Evolutionary conservation across 2,888 invertebrate genomes (phyloP), one percentile per base, ranked within the genome.

Genomic region (Minunthozetes semirufus): DNA sequence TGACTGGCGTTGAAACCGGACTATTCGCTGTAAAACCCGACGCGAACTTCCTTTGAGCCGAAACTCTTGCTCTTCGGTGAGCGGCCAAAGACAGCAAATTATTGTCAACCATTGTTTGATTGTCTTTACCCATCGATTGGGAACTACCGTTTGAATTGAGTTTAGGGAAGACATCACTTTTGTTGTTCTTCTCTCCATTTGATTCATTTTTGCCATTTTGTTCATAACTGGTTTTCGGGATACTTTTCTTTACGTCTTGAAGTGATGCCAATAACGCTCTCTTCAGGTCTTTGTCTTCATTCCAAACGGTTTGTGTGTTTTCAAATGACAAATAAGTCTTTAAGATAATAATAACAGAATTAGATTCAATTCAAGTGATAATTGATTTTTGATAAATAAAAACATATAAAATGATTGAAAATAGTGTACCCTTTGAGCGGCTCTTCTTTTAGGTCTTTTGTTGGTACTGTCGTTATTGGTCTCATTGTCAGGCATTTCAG

Each of bases 1-100:
- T 87, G 8, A 87, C 84, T 11, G 88, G 87, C 33, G 88, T 87
- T 29, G 79, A 77, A 19, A 85, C 83, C 33, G 87, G 86, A 80
- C 86, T 82, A 75, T 79, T 87, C 46, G 88, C 87, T 22, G 88
- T 88, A 63, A 19, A 66, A 6, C 66, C 66, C n/a, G 66, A 66
- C 48, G 92, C 92, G 86, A 93, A 93, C 84, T 93, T 93, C 77
- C 93, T 85, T 83, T 66, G 66, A 38, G 66, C 66, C 1, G 66
- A 66, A 66, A 66, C 66, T 19, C 38, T 33, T 38, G 66, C 66
- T 38, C 38, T 66, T 38, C 66, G 38, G 29, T 66, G 33, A 29
- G 38, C 66, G n/a, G 66, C 66, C 9, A 53, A 53, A 15, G 27
- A 59, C 6, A 25, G 38, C 42, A 66, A 27, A 66, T 38, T 66